Base-by-base conservation (phyloP, 2,797 vertebrate genomes). In the Uromys caudimaculatus region DNA sequence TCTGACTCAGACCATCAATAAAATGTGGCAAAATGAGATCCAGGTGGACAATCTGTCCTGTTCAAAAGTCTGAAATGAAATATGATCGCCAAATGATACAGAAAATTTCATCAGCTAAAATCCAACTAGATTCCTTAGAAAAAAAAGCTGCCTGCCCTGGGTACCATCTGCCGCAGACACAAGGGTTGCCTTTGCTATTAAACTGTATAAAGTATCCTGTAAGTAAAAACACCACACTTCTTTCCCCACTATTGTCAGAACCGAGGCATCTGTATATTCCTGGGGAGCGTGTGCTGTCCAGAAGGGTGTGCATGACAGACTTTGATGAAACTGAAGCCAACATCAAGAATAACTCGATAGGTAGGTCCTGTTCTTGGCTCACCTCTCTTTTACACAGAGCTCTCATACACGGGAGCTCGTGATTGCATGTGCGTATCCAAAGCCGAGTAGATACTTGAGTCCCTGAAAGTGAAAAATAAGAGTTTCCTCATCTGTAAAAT, bases 31-130 rank as follows among this genome's bases (percentile, higher is more conserved):
- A 98, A 99, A 99, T 99, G 97, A 98, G 98, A 99, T 98, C 98
- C 98, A 99, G 98, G 98, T 99, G 99, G 95, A 97, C 98, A 98
- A 96, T 98, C 97, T 97, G 97, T 98, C 94, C 54, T 98, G 78
- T 98, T 99, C 98, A 99, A 98, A 99, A 98, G 97, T 89, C 98
- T 99, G 98, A 99, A 99, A 99, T 98, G 98, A 99, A 98, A 98
- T 93, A 98, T 95, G 98, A 97, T 98, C 98, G 96, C 97, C 98
- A 96, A 97, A 96, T 38, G 89, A 98, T 98, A 98, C 98, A 95
- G 62, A 96, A 98, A 96, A 97, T 96, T 98, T 98, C 94, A 54
- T 95, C 91, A 95, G 87, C 97, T 97, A 92, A 96, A 98, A 97
- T 95, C 67, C 94, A 96, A 83, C 96, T 95, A 97, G 86, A 95